A percentile compares a stretch with the other conserved stretches of the same genome.
phyloP scores from a whole-genome alignment of 2,888 invertebrate species.

The Drosophila algonquin region DNA sequence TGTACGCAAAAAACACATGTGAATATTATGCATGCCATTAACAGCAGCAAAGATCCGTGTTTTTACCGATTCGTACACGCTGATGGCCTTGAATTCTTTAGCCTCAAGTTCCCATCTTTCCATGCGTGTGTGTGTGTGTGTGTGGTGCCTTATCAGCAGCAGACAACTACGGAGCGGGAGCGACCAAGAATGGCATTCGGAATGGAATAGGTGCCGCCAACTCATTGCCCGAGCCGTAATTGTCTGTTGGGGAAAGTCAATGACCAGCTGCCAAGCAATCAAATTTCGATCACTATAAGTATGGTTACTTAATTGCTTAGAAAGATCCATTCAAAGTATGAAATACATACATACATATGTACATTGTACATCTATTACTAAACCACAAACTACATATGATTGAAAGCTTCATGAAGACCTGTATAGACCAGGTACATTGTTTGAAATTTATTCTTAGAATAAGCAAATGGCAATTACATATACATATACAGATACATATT shows the following conservation, averaged over 20 bases:
- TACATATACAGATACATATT: too few species aligned
- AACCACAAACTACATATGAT: neutral
- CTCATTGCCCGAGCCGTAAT: neutral
- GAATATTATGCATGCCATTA: neutral
- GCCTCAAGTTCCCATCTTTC: neutral
- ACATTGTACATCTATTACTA: too few species aligned
- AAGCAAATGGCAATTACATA: too few species aligned
- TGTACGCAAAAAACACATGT: too few species aligned
- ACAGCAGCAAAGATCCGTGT: neutral
- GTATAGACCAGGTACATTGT: neutral
- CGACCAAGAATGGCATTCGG: neutral
- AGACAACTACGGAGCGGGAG: neutral
- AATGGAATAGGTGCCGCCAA: neutral
- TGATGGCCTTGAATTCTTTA: slow-evolving; percentile 21
- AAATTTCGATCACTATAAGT: neutral
- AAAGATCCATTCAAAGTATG: neutral
- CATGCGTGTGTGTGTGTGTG: neutral
- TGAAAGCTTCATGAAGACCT: neutral
- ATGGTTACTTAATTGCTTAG: neutral
- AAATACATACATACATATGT: neutral
- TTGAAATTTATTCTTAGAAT: neutral
- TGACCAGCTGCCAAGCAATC: neutral
- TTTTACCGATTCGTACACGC: neutral
- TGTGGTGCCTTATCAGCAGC: neutral
- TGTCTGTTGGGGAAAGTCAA: neutral